Evolutionary conservation across 1,140 invertebrate species (phyloP).

Genomic region (Drosophila leontia): DNA sequence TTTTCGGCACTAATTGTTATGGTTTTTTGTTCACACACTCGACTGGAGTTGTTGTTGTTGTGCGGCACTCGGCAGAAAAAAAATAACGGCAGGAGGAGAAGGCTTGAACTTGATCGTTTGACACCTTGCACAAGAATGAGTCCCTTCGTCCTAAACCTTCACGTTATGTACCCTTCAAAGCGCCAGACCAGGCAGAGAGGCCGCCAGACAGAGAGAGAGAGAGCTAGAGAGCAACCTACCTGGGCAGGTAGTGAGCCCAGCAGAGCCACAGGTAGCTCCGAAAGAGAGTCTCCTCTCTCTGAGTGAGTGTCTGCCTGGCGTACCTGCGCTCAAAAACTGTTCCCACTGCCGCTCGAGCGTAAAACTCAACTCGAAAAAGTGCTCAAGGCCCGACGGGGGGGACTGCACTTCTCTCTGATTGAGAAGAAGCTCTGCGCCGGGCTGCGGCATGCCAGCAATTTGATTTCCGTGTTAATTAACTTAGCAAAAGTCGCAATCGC

Average conservation of each 20-base stretch:
- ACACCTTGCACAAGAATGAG: slow-evolving; percentile 82
- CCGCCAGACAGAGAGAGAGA: slow-evolving; percentile 11
- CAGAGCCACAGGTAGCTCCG: slow-evolving; percentile 24
- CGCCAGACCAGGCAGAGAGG: slow-evolving; percentile 51
- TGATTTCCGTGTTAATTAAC: slow-evolving; percentile 83
- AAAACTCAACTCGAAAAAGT: neutral
- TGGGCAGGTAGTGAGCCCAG: slow-evolving; percentile 21
- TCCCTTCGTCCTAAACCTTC: slow-evolving; percentile 82
- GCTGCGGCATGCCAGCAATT: slow-evolving; percentile 73
- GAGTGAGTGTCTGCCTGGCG: neutral
- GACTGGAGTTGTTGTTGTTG: neutral
- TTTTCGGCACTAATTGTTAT: neutral
- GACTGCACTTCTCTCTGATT: neutral
- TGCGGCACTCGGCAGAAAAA: slow-evolving; percentile 26
- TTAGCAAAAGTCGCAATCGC: slow-evolving; percentile 70
- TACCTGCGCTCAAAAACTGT: slow-evolving; percentile 33
- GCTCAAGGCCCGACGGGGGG: neutral
- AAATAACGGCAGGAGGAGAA: slow-evolving; percentile 21
- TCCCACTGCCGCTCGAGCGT: slow-evolving; percentile 27
- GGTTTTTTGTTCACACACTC: slow-evolving; percentile 29
- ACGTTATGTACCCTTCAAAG: slow-evolving; percentile 72
- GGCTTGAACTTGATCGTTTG: slow-evolving; percentile 73
- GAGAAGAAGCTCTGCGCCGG: slow-evolving; percentile 6
- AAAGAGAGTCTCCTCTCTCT: slow-evolving; percentile 10
- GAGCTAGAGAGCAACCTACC: neutral